phyloP scores from a whole-genome alignment of 2,797 vertebrate genomes.

The Hydrocynus forskahlii region DNA sequence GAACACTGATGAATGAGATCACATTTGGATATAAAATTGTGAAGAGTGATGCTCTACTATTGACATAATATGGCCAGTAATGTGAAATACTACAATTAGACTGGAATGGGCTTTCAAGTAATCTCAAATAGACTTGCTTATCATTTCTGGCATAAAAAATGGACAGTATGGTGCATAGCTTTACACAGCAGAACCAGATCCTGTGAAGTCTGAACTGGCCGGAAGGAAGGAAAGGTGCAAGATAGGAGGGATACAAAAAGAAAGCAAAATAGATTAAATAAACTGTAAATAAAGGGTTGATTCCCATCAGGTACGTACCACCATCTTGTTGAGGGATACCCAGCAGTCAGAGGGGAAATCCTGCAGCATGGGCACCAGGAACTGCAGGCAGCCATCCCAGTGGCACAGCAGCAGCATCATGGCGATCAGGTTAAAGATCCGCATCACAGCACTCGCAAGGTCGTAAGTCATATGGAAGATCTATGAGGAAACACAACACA shows the following conservation, averaged over 20 bases:
- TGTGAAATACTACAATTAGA: too few relatives aligned
- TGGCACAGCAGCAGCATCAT: constrained; percentile 90
- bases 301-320: constrained; percentile 73
- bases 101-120: too few relatives aligned
- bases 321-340: constrained; percentile 89
- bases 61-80: too few relatives aligned
- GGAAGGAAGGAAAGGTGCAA: not conserved
- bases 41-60: too few relatives aligned
- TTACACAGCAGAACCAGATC: not conserved
- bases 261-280: not conserved
- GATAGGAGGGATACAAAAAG: not conserved
- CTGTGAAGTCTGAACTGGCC: not conserved
- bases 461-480: constrained; percentile 92
- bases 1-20: too few relatives aligned
- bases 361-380: constrained; percentile 89
- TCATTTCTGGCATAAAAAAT: too few relatives aligned
- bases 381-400: constrained; percentile 88
- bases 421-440: constrained; percentile 86
- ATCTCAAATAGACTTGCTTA: too few relatives aligned
- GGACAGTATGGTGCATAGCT: not conserved
- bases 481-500: constrained; percentile 59
- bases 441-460: constrained; percentile 86
- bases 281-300: too few relatives aligned
- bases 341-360: constrained; percentile 87
- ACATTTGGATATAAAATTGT: too few relatives aligned